Percentiles rank a stretch among this genome's conserved stretches.
These are phyloP conservation scores for Pelagia noctiluca DNA, from an alignment of 30 jellyfish, hydroid and myxozoan species.

Conservation along the genomic window DNA sequence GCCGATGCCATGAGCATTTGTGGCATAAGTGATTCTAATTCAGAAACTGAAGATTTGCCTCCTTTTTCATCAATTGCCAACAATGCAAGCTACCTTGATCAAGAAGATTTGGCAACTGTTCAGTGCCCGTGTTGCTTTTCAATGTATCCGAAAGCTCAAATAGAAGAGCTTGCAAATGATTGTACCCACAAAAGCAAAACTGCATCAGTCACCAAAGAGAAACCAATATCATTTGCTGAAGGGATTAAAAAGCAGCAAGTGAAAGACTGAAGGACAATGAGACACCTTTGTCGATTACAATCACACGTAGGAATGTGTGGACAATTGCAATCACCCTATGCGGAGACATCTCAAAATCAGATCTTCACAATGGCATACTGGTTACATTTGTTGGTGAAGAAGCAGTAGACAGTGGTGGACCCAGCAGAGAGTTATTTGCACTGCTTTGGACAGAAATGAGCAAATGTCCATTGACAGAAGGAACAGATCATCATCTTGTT, in stretches of 20 bases:
- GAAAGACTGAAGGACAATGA: conserved; percentile 1
- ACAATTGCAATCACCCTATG: conserved; percentile 1
- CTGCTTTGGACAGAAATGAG: conserved; percentile 18
- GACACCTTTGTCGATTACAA: conserved; percentile 15
- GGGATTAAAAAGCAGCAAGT: conserved; percentile 8
- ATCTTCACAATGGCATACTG: conserved; percentile 4
- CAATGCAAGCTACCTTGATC: background rate
- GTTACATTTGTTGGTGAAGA: conserved; percentile 19
- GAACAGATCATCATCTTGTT: conserved; percentile 17
- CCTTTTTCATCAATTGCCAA: background rate
- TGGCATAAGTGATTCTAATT: background rate
- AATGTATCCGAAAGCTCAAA: conserved; percentile 14
- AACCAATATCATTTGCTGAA: conserved; percentile 8
- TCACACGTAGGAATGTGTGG: conserved; percentile 21
- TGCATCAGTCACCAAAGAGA: background rate
- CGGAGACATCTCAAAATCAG: conserved; percentile 17
- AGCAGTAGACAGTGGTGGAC: conserved; percentile 25
- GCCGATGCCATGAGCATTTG: background rate
- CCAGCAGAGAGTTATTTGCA: conserved; percentile 11
- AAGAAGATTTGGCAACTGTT: background rate
- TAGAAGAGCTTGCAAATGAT: conserved; percentile 11
- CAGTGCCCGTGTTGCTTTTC: conserved; percentile 2
- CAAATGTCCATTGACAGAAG: conserved; percentile 21
- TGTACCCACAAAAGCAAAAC: conserved; percentile 4
- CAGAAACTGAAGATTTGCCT: background rate